These are phyloP conservation scores for Entelurus aequoreus DNA, from an alignment of 2,113 vertebrate species.

Conservation along the genomic window DNA sequence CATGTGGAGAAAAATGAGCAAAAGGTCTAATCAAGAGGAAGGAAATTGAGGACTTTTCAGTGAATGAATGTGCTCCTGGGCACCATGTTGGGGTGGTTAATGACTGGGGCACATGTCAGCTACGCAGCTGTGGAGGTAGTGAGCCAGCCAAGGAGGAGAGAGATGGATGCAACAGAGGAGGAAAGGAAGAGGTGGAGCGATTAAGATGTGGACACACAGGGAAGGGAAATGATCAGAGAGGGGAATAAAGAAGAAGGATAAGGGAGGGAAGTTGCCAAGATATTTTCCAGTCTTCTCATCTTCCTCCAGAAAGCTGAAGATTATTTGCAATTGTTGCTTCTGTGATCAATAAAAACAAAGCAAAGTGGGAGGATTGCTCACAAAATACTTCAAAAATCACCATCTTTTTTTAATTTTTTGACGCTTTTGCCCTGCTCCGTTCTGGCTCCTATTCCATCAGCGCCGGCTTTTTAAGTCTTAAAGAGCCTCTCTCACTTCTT, in stretches of 20 bases:
- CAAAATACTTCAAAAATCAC: slow-evolving; percentile 32
- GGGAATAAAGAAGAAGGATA: slow-evolving; percentile 45
- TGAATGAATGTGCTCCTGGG: slow-evolving; percentile 55
- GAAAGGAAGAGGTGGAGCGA: slow-evolving; percentile 27
- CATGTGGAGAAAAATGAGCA: slow-evolving; percentile 12
- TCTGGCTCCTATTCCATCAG: slow-evolving; percentile 51
- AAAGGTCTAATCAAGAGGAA: slow-evolving; percentile 14
- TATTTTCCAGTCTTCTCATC: slow-evolving; percentile 60
- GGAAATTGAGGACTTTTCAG: slow-evolving; percentile 41
- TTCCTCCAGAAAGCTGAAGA: slow-evolving; percentile 40
- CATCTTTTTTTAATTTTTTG: slow-evolving; percentile 4
- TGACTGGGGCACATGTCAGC: slow-evolving; percentile 61
- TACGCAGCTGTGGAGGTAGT: slow-evolving; percentile 55
- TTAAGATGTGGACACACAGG: slow-evolving; percentile 24
- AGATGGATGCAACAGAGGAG: slow-evolving; percentile 7
- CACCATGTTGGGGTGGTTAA: slow-evolving; percentile 59
- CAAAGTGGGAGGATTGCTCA: slow-evolving; percentile 11
- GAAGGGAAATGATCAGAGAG: slow-evolving; percentile 24
- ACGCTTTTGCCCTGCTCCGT: slow-evolving; percentile 32
- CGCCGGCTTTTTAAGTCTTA: slow-evolving; percentile 56
- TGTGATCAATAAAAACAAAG: slow-evolving; percentile 28
- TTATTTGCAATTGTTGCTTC: slow-evolving; percentile 50
- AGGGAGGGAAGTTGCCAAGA: slow-evolving; percentile 57
- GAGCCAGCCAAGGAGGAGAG: slow-evolving; percentile 47
- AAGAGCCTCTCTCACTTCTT: slow-evolving; percentile 49